These are phyloP conservation scores for Cichladusa arquata DNA, from an alignment of 2,113 vertebrate genomes.

Conservation along the genomic window DNA sequence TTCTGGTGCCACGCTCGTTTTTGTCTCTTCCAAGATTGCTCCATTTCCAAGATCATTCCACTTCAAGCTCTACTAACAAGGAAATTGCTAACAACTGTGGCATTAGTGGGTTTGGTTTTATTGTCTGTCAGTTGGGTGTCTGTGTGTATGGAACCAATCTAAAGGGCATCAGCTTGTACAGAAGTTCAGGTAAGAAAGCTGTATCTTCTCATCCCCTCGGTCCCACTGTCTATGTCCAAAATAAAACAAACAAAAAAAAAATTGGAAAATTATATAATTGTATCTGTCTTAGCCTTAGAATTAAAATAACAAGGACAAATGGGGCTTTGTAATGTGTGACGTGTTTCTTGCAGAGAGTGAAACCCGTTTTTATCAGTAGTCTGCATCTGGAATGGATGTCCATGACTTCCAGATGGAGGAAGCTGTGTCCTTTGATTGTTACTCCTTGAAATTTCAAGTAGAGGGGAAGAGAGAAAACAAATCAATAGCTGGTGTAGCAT, in stretches of 20 bases:
- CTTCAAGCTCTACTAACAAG: not conserved
- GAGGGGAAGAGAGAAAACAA: not conserved
- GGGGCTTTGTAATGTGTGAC: not conserved
- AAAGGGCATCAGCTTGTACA: not conserved
- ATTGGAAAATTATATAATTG: not conserved
- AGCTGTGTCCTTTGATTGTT: not conserved
- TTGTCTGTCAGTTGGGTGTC: not conserved
- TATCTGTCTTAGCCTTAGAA: not conserved
- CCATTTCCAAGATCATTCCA: not conserved
- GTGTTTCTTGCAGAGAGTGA: not conserved
- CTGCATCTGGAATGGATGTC: not conserved
- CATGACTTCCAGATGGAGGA: not conserved
- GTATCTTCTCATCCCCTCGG: not conserved
- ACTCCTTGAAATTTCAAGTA: not conserved
- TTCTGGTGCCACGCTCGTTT: not conserved
- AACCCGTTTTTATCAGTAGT: not conserved
- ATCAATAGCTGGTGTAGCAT: not conserved
- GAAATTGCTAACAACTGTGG: not conserved
- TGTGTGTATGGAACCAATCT: not conserved
- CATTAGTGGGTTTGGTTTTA: not conserved
- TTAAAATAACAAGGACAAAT: not conserved
- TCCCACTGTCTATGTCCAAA: not conserved
- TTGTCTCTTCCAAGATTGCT: not conserved
- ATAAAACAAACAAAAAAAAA: not conserved
- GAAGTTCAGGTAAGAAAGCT: not conserved